phyloP scores from a whole-genome alignment of 2,113 vertebrate genomes.

The Lepus timidus region DNA sequence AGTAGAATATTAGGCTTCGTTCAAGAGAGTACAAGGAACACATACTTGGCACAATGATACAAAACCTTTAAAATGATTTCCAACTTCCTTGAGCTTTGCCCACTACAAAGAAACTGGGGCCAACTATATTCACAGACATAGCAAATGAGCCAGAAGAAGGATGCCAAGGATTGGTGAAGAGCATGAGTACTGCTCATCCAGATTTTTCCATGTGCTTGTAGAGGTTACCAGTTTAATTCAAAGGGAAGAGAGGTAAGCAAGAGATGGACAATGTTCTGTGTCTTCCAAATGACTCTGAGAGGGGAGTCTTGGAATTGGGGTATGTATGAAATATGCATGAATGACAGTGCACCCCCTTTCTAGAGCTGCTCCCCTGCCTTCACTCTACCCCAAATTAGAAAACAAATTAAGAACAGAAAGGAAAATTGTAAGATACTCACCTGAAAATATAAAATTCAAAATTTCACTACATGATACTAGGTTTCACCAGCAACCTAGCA shows the following conservation, averaged over 20 bases:
- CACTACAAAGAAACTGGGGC: constrained; percentile 24
- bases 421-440: constrained; percentile 52
- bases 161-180: background rate
- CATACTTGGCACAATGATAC: background rate
- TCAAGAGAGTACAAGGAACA: background rate
- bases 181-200: background rate
- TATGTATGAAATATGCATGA: background rate
- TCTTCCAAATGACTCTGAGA: background rate
- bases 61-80: constrained; percentile 44
- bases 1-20: background rate
- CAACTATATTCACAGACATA: background rate
- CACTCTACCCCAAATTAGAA: background rate
- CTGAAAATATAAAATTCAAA: constrained; percentile 12
- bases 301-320: background rate
- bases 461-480: background rate
- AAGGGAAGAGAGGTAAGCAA: background rate
- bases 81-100: background rate
- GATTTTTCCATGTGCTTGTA: constrained; percentile 53
- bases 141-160: background rate
- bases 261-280: background rate
- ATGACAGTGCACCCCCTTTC: background rate
- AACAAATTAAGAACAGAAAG: constrained; percentile 26
- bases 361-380: background rate
- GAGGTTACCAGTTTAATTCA: background rate
- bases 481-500: constrained; percentile 29